Evolutionary conservation across 2,113 vertebrate genomes (phyloP), one percentile per base, ranked within the genome.

Genomic region (Pygoscelis adeliae): DNA sequence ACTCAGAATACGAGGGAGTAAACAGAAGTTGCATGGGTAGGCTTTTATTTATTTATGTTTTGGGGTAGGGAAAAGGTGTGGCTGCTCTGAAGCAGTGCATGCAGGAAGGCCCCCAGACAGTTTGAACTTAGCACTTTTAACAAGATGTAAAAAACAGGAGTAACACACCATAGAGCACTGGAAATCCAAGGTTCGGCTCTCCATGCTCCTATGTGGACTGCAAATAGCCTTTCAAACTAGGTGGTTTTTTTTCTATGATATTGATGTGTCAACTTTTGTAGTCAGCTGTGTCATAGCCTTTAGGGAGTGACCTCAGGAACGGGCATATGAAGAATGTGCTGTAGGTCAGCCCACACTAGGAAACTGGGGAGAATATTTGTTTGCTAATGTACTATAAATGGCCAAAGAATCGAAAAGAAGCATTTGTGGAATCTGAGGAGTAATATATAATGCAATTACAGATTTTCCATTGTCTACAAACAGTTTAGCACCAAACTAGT

Each of bases 21-120:
- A 88, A 52, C 44, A 90, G 82, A 72, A 88, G 49, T 86, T 90
- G 29, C 12, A 86, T 1, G 12, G 15, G 23, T 40, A 76, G 27
- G 42, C 16, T 83, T 85, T 88, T 63, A 81, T 61, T 91, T 90
- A 47, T 94, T 85, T 56, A 47, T 62, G 34, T 36, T 96, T 90
- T 40, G 40, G 34, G 58, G 38, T 5, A 65, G 20, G 27, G 34
- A 25, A 84, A 81, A 84, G 32, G 36, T 70, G 61, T 70, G 83
- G 40, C n/a, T 88, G 30, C 65, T 78, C 46, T 71, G 11, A 56
- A 89, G 34, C 63, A 25, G 22, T 18, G 18, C 63, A 29, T n/a
- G 69, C 22, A 87, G 56, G 58, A 67, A 56, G 36, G 3, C 5
- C 23, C 42, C 13, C 34, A 29, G 44, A 63, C 32, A 72, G 15